Percentiles rank a stretch among this genome's conserved stretches.
Evolutionary conservation across 2,888 invertebrate genomes (phyloP).

Genomic region (Perdita meconis): DNA sequence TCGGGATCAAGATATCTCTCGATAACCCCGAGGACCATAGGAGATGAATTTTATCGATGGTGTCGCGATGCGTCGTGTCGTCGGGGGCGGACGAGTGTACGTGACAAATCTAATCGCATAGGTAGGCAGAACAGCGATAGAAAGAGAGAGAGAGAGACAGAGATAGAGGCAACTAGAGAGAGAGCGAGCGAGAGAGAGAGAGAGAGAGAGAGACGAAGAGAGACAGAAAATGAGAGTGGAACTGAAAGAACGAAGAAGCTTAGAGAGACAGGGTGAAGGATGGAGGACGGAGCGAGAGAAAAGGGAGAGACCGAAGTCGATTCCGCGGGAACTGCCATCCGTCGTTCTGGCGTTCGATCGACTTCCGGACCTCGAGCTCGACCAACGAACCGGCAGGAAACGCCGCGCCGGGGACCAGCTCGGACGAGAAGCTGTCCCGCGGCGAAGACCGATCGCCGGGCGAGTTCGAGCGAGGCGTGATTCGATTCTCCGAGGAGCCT

Average conservation of each 20-base stretch:
- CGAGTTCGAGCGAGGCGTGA: too few relatives aligned
- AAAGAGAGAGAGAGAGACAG: constrained; percentile 10
- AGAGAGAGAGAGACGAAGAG: constrained; percentile 12
- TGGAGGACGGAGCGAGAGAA: too few relatives aligned
- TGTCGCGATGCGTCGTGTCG: constrained; percentile 55
- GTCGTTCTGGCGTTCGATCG: constrained; percentile 23
- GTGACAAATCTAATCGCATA: constrained; percentile 16
- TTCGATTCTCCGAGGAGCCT: too few relatives aligned
- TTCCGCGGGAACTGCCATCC: constrained; percentile 21
- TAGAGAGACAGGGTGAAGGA: constrained; percentile 11
- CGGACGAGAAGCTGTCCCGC: too few relatives aligned
- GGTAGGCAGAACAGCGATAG: constrained; percentile 23
- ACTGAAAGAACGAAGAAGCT: constrained; percentile 6
- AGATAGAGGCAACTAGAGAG: background rate
- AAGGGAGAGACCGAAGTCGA: too few relatives aligned
- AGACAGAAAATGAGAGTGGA: constrained; percentile 17
- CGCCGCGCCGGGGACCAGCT: too few relatives aligned
- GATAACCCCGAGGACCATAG: constrained; percentile 3
- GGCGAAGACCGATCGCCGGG: too few relatives aligned
- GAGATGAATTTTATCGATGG: constrained; percentile 19
- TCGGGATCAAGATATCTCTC: background rate
- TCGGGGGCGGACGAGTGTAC: constrained; percentile 32
- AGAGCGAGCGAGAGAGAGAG: constrained; percentile 9
- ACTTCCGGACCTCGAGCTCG: background rate
- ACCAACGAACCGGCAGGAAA: constrained; percentile 11